Evolutionary conservation across 2,113 vertebrate genomes (phyloP).

Genomic region (Rattus norvegicus): DNA sequence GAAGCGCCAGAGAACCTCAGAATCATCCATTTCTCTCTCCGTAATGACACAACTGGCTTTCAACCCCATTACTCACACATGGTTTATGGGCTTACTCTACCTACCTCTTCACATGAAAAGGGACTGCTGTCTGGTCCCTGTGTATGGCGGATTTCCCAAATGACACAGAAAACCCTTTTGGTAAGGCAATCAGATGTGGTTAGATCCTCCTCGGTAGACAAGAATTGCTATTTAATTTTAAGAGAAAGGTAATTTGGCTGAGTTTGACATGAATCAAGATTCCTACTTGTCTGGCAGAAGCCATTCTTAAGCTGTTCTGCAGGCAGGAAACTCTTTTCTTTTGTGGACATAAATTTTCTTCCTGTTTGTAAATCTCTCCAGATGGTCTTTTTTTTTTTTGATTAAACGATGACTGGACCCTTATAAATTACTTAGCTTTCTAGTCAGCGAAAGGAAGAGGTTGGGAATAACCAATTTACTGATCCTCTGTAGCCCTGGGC

Average conservation of each 20-base stretch:
- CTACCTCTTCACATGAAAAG: slow-evolving; percentile 63
- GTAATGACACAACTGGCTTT: slow-evolving; percentile 65
- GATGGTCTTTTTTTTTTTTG: slow-evolving; percentile 80
- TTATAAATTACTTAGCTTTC: slow-evolving; percentile 82
- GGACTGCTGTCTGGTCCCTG: slow-evolving; percentile 65
- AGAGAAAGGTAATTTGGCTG: slow-evolving; percentile 76
- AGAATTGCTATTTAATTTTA: slow-evolving; percentile 71
- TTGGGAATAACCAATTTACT: slow-evolving; percentile 67
- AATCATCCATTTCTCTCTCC: slow-evolving; percentile 42
- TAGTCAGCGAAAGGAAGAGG: slow-evolving; percentile 72
- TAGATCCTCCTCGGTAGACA: slow-evolving; percentile 67
- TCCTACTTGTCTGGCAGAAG: slow-evolving; percentile 84
- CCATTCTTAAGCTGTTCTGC: slow-evolving; percentile 83
- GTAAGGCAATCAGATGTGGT: slow-evolving; percentile 76
- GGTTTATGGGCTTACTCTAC: slow-evolving; percentile 57
- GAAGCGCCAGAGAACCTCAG: background rate
- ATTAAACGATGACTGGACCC: slow-evolving; percentile 83
- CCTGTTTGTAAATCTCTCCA: slow-evolving; percentile 87
- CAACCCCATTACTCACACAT: slow-evolving; percentile 52
- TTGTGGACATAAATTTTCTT: slow-evolving; percentile 86
- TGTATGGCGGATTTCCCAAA: slow-evolving; percentile 71
- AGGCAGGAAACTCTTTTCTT: slow-evolving; percentile 86
- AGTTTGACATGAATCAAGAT: slow-evolving; percentile 79
- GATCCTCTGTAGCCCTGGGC: slow-evolving; percentile 64
- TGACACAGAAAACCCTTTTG: slow-evolving; percentile 70